Percentiles rank a stretch among this genome's conserved stretches.
Evolutionary conservation across 1,140 invertebrate genomes (phyloP).

Genomic region (Copidosoma floridanum): DNA sequence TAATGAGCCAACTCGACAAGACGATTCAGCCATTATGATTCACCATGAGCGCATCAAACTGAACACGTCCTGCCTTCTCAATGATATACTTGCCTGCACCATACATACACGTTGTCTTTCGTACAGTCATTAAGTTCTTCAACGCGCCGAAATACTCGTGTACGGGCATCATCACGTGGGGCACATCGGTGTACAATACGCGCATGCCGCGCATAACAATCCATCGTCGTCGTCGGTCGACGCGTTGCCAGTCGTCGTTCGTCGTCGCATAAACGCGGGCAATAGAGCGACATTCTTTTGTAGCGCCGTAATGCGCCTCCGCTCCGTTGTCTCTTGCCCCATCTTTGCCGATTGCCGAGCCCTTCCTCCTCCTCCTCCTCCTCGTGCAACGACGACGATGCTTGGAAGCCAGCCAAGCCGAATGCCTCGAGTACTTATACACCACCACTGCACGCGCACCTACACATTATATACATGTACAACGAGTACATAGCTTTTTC

Average conservation of each 20-base stretch:
- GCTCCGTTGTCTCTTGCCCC: neutral
- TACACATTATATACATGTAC: neutral
- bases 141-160: too few species aligned
- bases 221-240: neutral
- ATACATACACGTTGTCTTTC: too few species aligned
- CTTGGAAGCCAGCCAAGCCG: conserved; percentile 5
- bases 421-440: neutral
- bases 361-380: neutral
- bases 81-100: too few species aligned
- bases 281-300: conserved; percentile 15
- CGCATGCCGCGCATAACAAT: neutral
- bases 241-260: too few species aligned
- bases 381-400: neutral
- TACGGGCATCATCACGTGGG: too few species aligned
- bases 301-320: neutral
- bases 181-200: too few species aligned
- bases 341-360: neutral
- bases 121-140: too few species aligned
- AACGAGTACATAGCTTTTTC: too few species aligned
- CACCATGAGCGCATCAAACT: too few species aligned
- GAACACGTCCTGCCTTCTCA: too few species aligned
- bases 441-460: neutral
- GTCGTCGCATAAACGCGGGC: neutral
- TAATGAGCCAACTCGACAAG: too few species aligned
- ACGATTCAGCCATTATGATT: too few species aligned